Base-by-base conservation (phyloP, 2,797 vertebrate genomes). In the Podarcis lilfordi region DNA sequence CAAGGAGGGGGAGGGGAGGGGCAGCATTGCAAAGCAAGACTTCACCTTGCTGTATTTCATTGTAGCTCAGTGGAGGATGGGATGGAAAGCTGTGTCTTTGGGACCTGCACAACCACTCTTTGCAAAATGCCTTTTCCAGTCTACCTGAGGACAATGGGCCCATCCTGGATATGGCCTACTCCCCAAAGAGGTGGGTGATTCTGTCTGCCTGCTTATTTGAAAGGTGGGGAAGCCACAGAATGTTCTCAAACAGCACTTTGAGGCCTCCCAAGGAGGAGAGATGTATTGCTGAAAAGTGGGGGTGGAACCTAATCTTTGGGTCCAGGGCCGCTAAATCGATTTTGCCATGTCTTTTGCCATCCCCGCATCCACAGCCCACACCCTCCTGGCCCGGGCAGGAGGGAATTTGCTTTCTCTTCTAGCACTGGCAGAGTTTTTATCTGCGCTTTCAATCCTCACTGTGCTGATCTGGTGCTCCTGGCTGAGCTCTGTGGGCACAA, bases 41-140 rank as follows among this genome's bases (percentile, higher is more conserved):
- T 61, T 76, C 17, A 79, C 32, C 4, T 13, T n/a, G 71, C 61
- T 68, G 5, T 21, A 5, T 91, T 92, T 91, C 45, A 35, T 78
- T 92, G 82, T 89, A 95, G 93, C 83, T 95, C 75, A 94, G 92
- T 80, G 92, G 94, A 15, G 94, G 94, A 82, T 94, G 92, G 94
- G 94, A 95, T 82, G 85, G 93, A 85, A 90, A 88, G 84, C 82
- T 95, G 23, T 95, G 94, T 80, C 76, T 95, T 69, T 95, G 94
- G 94, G 86, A 94, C 78, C 76, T 95, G 43, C 64, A 89, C 25
- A 84, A 80, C 7, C 85, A 80, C 43, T 83, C 85, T 40, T 89
- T 95, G 21, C 80, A 86, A 68, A 88, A 93, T 43, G 88, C 90
- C 19, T 94, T 94, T 80, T 88, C 81, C 69, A 93, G 82, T 32